A percentile compares a stretch with the other conserved stretches of the same genome.
phyloP scores from a whole-genome alignment of 2,888 invertebrate genomes.

The Drosophila yooni region DNA sequence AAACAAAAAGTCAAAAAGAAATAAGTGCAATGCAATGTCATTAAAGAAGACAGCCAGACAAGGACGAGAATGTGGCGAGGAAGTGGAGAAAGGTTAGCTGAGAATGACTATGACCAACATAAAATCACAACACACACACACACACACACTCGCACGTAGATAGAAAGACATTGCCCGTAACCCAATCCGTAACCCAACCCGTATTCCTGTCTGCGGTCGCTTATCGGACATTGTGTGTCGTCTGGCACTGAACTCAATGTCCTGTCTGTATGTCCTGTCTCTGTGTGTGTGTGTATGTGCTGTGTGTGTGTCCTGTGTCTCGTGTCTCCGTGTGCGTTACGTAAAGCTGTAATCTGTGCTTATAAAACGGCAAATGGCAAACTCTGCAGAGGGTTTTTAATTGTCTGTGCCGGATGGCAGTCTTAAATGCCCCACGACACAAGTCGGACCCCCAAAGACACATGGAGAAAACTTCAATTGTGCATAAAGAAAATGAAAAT shows the following conservation, averaged over 20 bases:
- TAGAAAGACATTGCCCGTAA: slow-evolving; percentile 40
- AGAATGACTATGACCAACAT: slow-evolving; percentile 71
- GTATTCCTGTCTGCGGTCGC: slow-evolving; percentile 60
- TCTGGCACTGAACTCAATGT: slow-evolving; percentile 22
- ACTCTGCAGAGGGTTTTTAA: slow-evolving; percentile 79
- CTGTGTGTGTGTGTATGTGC: slow-evolving; percentile 1
- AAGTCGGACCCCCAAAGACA: slow-evolving; percentile 39
- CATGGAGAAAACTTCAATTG: slow-evolving; percentile 4
- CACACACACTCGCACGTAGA: slow-evolving; percentile 24
- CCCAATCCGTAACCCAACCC: slow-evolving; percentile 43
- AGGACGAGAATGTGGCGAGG: neutral
- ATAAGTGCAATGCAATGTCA: slow-evolving; percentile 80
- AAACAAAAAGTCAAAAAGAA: slow-evolving; percentile 63
- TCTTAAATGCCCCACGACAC: slow-evolving; percentile 71
- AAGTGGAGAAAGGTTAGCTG: slow-evolving; percentile 9
- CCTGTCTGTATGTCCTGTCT: slow-evolving; percentile 1
- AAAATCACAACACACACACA: slow-evolving; percentile 70
- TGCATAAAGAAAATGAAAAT: neutral
- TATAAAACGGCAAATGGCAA: slow-evolving; percentile 81
- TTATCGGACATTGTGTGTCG: slow-evolving; percentile 66
- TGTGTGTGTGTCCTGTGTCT: neutral
- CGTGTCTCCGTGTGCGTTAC: slow-evolving; percentile 64
- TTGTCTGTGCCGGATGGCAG: slow-evolving; percentile 79
- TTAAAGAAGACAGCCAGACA: slow-evolving; percentile 77
- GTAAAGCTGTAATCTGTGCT: slow-evolving; percentile 80